Evolutionary conservation across 2,113 vertebrate species (phyloP).

Genomic region (Rallus limicola): DNA sequence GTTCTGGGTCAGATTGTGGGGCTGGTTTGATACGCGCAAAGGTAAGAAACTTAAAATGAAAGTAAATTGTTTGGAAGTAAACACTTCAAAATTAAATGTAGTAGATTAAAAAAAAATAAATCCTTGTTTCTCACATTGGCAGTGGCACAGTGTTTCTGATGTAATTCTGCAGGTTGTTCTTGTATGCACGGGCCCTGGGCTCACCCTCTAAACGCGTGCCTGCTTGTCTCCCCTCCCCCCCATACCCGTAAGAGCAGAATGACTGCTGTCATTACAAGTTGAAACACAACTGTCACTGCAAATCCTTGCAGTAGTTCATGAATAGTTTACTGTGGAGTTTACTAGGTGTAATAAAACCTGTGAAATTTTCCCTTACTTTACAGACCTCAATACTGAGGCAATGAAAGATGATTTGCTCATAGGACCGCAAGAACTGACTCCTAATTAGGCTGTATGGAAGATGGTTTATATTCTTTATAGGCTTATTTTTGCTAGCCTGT

Average conservation of each 20-base stretch:
- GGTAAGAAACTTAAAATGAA: background rate
- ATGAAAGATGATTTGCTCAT: background rate
- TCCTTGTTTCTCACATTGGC: background rate
- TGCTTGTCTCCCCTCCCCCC: background rate
- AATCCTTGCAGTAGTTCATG: background rate
- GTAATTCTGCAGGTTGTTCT: background rate
- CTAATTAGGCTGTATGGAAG: background rate
- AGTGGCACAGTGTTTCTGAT: background rate
- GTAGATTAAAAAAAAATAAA: background rate
- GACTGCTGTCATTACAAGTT: background rate
- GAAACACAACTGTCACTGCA: background rate
- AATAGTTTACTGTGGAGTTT: background rate
- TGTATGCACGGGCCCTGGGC: background rate
- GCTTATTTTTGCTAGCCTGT: background rate
- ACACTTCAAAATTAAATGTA: background rate
- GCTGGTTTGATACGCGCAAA: background rate
- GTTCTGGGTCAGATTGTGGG: background rate
- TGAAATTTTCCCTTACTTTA: background rate
- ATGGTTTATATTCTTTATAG: background rate
- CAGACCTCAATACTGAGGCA: background rate
- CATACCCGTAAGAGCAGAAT: background rate
- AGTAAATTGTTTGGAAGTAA: background rate
- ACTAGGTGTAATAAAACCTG: background rate
- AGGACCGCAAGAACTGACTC: background rate
- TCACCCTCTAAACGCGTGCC: accelerated